Percentiles rank a stretch among this genome's conserved stretches.
Evolutionary conservation across 2,797 vertebrate genomes (phyloP).

Genomic region (Myotis planiceps): DNA sequence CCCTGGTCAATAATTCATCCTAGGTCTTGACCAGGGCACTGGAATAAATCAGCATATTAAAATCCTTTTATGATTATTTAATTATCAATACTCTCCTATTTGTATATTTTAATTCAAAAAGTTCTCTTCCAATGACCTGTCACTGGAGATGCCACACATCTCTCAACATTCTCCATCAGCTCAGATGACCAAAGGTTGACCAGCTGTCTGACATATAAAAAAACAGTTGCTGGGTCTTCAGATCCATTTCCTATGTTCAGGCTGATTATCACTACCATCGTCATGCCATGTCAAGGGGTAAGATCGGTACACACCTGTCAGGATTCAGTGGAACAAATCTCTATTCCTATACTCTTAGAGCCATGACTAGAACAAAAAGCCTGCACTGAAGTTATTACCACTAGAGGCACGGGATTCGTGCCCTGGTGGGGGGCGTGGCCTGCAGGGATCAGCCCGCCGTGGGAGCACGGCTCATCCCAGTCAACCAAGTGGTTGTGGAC

Average conservation of each 20-base stretch:
- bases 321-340: not conserved
- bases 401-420: too few species aligned
- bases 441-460: too few species aligned
- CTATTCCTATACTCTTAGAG: not conserved
- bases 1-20: not conserved
- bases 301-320: not conserved
- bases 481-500: too few species aligned
- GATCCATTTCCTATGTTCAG: not conserved
- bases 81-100: not conserved
- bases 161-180: not conserved
- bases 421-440: too few species aligned
- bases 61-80: not conserved
- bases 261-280: not conserved
- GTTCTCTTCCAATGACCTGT: not conserved
- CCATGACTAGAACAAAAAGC: not conserved
- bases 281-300: not conserved
- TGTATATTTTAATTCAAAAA: not conserved
- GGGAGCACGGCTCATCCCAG: too few species aligned
- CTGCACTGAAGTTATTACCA: not conserved
- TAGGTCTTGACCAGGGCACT: not conserved
- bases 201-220: not conserved
- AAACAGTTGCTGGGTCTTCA: not conserved
- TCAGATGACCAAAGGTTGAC: not conserved
- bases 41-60: conserved; percentile 35
- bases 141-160: not conserved